Conservation (phyloP, 1,140 invertebrate genomes). For the Zeugodacus cucurbitae region DNA sequence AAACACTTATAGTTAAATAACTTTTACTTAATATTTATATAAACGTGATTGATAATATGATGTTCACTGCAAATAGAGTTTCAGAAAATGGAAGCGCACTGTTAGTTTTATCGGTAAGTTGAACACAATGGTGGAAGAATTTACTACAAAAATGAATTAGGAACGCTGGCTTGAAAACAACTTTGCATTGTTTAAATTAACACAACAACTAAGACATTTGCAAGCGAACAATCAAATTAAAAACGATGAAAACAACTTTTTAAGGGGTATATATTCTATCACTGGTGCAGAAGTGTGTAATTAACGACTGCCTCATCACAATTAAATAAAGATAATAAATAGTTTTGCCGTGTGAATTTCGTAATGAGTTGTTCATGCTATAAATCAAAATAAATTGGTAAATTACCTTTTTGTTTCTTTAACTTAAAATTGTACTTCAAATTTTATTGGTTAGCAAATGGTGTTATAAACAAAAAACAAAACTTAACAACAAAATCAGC, state of each 20-base stretch:
- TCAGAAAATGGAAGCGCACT: conserved; percentile 44
- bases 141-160: background rate
- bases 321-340: background rate
- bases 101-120: conserved; percentile 43
- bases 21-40: conserved; percentile 30
- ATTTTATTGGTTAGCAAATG: conserved; percentile 29
- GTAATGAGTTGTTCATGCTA: background rate
- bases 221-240: background rate
- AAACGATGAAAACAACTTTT: background rate
- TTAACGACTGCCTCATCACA: background rate
- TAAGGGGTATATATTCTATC: background rate
- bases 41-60: conserved; percentile 45
- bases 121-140: background rate
- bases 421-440: background rate
- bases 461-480: background rate
- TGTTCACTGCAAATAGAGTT: conserved; percentile 48
- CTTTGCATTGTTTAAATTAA: conserved; percentile 8
- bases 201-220: background rate
- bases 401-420: background rate
- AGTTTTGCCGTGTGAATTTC: background rate
- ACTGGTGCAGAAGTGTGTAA: background rate
- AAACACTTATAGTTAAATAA: conserved; percentile 39
- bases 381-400: background rate
- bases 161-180: background rate
- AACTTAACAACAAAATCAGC: background rate